Percentiles rank a stretch among this genome's conserved stretches.
These are phyloP conservation scores for Pantherophis alleghaniensis DNA, from an alignment of 2,797 vertebrate genomes.

Conservation along the genomic window DNA sequence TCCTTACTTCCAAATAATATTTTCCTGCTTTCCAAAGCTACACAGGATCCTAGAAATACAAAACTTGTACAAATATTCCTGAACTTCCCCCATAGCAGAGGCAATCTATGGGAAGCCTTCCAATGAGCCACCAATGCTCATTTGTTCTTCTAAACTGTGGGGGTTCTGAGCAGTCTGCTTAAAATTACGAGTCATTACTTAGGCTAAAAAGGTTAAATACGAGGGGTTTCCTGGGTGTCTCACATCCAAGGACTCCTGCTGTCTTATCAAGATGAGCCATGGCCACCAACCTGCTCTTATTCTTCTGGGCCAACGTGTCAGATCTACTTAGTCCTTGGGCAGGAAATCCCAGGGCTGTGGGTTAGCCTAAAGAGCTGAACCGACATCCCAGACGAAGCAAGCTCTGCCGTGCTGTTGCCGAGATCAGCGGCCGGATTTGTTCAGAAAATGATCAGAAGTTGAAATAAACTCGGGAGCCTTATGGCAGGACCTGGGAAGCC, in stretches of 20 bases:
- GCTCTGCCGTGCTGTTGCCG: neutral
- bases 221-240: neutral
- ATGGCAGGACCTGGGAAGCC: neutral
- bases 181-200: neutral
- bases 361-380: neutral
- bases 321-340: neutral
- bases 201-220: neutral
- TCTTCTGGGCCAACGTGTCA: neutral
- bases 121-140: neutral
- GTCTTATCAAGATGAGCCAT: neutral
- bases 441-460: neutral
- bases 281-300: neutral
- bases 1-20: neutral
- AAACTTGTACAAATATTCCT: neutral
- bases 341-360: neutral
- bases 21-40: neutral
- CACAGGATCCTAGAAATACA: neutral
- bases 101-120: neutral
- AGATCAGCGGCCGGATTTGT: neutral
- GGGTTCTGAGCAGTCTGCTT: neutral
- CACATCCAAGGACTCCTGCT: neutral
- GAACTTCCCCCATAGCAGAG: neutral
- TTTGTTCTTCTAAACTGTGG: neutral
- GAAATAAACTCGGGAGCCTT: neutral
- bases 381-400: neutral